Conservation (phyloP, 2,888 invertebrate species). For the Cheiracanthium punctorium region DNA sequence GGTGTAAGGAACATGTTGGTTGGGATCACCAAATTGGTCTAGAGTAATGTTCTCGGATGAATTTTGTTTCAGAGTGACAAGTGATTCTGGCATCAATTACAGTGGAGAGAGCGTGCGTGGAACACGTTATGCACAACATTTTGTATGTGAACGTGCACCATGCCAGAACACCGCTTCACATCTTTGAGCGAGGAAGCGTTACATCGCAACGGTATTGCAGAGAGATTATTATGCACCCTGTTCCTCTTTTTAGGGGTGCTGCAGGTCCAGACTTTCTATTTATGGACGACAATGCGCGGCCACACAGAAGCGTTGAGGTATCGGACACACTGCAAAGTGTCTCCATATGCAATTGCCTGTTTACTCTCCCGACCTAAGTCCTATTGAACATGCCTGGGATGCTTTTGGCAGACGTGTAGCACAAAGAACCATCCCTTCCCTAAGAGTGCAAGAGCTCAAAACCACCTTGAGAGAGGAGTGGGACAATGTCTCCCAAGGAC, state of each 20-base stretch:
- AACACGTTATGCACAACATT: background rate
- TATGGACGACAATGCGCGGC: background rate
- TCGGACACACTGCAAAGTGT: background rate
- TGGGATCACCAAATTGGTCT: background rate
- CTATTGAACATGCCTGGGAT: background rate
- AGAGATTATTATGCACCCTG: background rate
- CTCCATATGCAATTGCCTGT: background rate
- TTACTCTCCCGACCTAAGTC: background rate
- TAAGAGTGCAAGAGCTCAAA: too few species aligned
- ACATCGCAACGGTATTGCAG: background rate
- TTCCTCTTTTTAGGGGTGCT: background rate
- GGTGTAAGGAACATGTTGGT: background rate
- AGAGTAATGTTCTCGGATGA: slow-evolving; percentile 1
- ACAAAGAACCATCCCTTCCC: background rate
- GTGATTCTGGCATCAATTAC: slow-evolving; percentile 6
- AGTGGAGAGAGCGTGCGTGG: background rate
- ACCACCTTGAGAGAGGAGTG: background rate
- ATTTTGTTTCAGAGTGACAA: background rate
- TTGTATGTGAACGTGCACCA: background rate
- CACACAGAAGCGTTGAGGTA: background rate
- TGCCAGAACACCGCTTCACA: slow-evolving; percentile 9
- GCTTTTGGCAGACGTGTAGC: background rate
- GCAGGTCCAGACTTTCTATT: background rate
- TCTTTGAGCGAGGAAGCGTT: background rate
- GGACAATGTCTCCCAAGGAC: background rate